These are phyloP conservation scores for Knipowitschia caucasica DNA, from an alignment of 2,797 vertebrate species.

Conservation along the genomic window DNA sequence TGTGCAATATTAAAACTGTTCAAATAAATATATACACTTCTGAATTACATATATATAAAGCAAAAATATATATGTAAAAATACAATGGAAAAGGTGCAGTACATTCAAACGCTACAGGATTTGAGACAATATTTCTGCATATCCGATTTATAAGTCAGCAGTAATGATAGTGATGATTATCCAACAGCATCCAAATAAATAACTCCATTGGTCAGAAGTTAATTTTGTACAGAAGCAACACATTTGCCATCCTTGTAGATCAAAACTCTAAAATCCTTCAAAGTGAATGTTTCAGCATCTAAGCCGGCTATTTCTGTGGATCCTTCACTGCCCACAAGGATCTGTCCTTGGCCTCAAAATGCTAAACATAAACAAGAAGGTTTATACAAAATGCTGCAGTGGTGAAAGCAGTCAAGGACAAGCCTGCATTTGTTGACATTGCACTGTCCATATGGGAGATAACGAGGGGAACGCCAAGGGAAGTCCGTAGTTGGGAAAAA, in stretches of 20 bases:
- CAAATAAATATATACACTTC: no score
- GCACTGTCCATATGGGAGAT: conserved; percentile 46
- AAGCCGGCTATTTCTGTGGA: conserved; percentile 18
- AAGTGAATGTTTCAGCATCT: conserved; percentile 3
- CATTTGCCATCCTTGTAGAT: background rate
- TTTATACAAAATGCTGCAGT: conserved; percentile 26
- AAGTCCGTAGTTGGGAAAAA: conserved; percentile 67
- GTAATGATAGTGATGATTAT: no score
- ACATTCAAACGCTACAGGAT: background rate
- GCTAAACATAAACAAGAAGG: conserved; percentile 37
- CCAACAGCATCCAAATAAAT: background rate
- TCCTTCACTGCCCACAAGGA: conserved; percentile 15
- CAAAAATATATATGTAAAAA: no score
- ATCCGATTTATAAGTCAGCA: background rate
- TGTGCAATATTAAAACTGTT: no score
- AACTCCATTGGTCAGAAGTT: background rate
- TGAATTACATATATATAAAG: no score
- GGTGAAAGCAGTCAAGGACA: conserved; percentile 34
- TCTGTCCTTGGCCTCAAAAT: conserved; percentile 12
- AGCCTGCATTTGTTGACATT: conserved; percentile 62
- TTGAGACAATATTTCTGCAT: background rate
- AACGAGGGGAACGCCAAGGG: conserved; percentile 31
- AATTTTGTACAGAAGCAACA: background rate
- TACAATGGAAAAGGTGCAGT: background rate
- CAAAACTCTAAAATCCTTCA: background rate